These are phyloP conservation scores for Crenuchus spilurus DNA, from an alignment of 2,797 vertebrate genomes.

Conservation along the genomic window DNA sequence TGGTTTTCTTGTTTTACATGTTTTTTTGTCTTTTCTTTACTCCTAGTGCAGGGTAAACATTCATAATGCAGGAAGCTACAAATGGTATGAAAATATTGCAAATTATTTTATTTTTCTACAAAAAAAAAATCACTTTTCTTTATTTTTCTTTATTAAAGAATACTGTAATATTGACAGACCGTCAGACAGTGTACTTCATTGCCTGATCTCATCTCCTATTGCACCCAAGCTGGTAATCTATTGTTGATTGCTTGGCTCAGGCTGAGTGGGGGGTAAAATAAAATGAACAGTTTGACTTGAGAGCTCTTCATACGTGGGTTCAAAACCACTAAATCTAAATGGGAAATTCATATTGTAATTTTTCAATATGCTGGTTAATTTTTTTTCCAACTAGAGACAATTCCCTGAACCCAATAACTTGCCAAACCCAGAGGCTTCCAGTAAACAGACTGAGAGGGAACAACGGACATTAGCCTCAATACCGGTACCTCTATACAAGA, in stretches of 20 bases:
- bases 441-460: constrained; percentile 71
- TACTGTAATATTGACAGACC: not conserved
- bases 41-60: constrained; percentile 47
- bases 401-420: constrained; percentile 70
- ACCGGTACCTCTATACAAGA: constrained; percentile 69
- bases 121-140: not conserved
- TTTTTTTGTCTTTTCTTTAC: constrained; percentile 64
- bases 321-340: not conserved
- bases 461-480: constrained; percentile 80
- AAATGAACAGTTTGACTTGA: not conserved
- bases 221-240: not conserved
- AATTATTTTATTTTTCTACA: constrained; percentile 20
- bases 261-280: not conserved
- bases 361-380: constrained; percentile 45
- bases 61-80: not conserved
- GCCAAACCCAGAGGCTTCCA: constrained; percentile 77
- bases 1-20: constrained; percentile 67
- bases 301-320: not conserved
- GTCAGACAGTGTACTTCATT: not conserved
- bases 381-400: constrained; percentile 78
- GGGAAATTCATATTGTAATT: constrained; percentile 16
- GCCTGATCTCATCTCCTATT: not conserved
- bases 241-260: not conserved
- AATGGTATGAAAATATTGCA: not conserved
- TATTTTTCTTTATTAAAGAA: not conserved